Conservation (phyloP, 92 coral and sea anemone genomes). For the Chrysogorgia sp. region DNA sequence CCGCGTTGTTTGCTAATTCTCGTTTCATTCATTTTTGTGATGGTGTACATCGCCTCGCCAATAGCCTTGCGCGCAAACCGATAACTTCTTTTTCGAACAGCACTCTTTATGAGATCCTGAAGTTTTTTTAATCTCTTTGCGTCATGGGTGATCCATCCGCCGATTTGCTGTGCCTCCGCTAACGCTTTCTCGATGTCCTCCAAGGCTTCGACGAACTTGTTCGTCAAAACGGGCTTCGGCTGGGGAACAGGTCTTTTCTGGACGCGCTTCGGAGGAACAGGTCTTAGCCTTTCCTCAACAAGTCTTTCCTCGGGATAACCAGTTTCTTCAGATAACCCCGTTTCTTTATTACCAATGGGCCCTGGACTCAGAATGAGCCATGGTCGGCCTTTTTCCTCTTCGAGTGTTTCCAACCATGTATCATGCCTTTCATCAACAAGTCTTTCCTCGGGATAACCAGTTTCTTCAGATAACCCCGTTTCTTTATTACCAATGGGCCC, state of each 20-base stretch:
- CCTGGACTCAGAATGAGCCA: too few species aligned
- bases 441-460: background rate
- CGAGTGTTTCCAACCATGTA: too few species aligned
- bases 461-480: too few species aligned
- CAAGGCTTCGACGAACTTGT: slow-evolving; percentile 74
- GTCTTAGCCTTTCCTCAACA: background rate
- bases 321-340: too few species aligned
- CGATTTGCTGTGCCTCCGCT: slow-evolving; percentile 64
- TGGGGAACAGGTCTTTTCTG: background rate
- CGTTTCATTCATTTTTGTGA: slow-evolving; percentile 2
- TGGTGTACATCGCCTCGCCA: slow-evolving; percentile 71
- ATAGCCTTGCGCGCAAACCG: slow-evolving; percentile 77
- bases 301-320: background rate
- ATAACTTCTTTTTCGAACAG: slow-evolving; percentile 65
- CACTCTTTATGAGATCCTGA: slow-evolving; percentile 62
- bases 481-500: too few species aligned
- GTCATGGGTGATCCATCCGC: slow-evolving; percentile 38
- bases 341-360: too few species aligned
- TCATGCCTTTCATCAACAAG: background rate
- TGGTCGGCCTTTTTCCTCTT: background rate
- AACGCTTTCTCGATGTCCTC: slow-evolving; percentile 80
- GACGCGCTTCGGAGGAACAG: too few species aligned
- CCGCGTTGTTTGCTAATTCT: slow-evolving; percentile 38
- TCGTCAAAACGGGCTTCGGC: slow-evolving; percentile 51
- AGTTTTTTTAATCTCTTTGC: slow-evolving; percentile 44